Percentiles rank a stretch among this genome's conserved stretches.
Conservation (phyloP, 53 echinoderm and acorn worm species). For the Stichopus horrens region DNA sequence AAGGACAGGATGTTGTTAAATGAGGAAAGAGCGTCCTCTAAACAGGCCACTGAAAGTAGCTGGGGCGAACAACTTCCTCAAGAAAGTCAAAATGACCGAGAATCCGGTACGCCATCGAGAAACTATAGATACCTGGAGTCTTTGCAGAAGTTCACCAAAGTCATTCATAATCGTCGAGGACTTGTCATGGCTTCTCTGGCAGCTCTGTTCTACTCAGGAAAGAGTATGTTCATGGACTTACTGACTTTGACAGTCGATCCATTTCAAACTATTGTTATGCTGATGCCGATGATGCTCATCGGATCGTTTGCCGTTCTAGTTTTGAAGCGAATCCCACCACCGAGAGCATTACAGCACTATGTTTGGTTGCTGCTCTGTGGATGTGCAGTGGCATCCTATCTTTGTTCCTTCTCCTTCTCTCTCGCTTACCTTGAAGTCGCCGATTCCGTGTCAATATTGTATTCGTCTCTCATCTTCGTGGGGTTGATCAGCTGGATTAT, state of each 20-base stretch:
- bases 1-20: background rate
- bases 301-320: background rate
- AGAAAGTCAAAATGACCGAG: background rate
- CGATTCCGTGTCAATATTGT: slow-evolving; percentile 5
- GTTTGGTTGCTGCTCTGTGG: slow-evolving; percentile 15
- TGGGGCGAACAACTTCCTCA: too few relatives aligned
- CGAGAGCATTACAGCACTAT: background rate
- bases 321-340: slow-evolving; percentile 1
- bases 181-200: background rate
- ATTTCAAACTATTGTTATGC: slow-evolving; percentile 28
- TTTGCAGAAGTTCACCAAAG: background rate
- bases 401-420: slow-evolving; percentile 1
- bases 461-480: slow-evolving; percentile 8
- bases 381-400: background rate
- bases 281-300: slow-evolving; percentile 19
- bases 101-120: background rate
- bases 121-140: background rate
- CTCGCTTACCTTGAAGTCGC: slow-evolving; percentile 1
- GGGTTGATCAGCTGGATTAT: slow-evolving; percentile 10
- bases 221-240: slow-evolving; percentile 18
- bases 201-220: slow-evolving; percentile 16
- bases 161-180: background rate
- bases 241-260: slow-evolving; percentile 4
- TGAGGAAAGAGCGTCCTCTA: background rate
- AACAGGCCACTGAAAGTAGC: background rate